Evolutionary conservation across 2,888 invertebrate genomes (phyloP).

Genomic region (Stictocephala bisonia): DNA sequence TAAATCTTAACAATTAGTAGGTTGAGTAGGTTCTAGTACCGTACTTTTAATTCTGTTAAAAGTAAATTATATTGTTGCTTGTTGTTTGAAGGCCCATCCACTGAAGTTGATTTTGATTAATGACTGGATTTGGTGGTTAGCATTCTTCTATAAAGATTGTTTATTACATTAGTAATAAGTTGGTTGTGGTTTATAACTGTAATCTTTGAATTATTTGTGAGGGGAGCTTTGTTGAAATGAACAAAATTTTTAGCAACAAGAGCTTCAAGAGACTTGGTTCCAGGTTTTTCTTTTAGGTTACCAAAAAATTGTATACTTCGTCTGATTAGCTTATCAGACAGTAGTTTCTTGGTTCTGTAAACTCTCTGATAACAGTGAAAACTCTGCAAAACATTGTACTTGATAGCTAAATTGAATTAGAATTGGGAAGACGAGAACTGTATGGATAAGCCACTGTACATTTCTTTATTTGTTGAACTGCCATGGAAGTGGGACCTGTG

Average conservation of each 20-base stretch:
- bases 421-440: conserved; percentile 5
- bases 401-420: conserved; percentile 7
- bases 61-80: conserved; percentile 12
- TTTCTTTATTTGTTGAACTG: conserved; percentile 21
- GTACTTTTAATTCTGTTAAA: conserved; percentile 25
- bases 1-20: conserved; percentile 12
- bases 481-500: too few relatives aligned
- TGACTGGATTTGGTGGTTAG: neutral
- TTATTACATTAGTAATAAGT: conserved; percentile 2
- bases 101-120: neutral
- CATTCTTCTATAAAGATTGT: conserved; percentile 19
- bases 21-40: conserved; percentile 1
- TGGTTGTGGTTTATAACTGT: conserved; percentile 15
- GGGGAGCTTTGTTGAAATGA: neutral
- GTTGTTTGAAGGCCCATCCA: neutral
- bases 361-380: conserved; percentile 21
- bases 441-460: too few relatives aligned
- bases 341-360: conserved; percentile 4
- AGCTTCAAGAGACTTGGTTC: conserved; percentile 15
- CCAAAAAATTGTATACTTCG: conserved; percentile 23
- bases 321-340: conserved; percentile 14
- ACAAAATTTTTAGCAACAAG: neutral
- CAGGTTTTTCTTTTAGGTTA: conserved; percentile 20
- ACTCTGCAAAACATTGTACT: too few relatives aligned
- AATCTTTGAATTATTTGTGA: conserved; percentile 13